phyloP scores from a whole-genome alignment of 2,888 invertebrate genomes.

The Clusia tigrina region DNA sequence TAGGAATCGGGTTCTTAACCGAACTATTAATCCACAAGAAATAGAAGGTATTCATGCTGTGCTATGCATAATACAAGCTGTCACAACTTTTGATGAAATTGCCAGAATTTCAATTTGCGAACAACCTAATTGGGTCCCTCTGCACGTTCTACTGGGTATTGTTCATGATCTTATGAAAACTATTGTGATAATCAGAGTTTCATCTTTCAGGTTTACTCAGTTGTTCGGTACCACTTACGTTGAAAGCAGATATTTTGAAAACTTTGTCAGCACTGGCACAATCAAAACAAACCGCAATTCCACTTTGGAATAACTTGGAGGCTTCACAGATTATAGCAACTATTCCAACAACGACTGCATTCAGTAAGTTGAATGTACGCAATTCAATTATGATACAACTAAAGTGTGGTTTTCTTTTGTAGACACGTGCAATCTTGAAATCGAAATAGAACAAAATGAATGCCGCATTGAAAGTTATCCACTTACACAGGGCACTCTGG shows the following conservation, averaged over 20 bases:
- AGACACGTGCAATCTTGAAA: conserved; percentile 70
- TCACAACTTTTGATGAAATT: conserved; percentile 81
- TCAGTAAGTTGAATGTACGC: conserved; percentile 40
- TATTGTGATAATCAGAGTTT: conserved; percentile 17
- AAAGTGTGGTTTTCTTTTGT: conserved; percentile 7
- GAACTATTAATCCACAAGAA: conserved; percentile 80
- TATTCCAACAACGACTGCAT: conserved; percentile 70
- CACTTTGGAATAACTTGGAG: conserved; percentile 87
- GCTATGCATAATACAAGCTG: conserved; percentile 77
- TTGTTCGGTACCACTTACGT: conserved; percentile 83
- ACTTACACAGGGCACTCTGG: conserved; percentile 81
- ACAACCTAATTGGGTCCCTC: conserved; percentile 86
- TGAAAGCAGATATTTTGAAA: conserved; percentile 85
- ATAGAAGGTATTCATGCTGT: conserved; percentile 87
- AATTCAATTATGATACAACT: not conserved
- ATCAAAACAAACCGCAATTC: conserved; percentile 77
- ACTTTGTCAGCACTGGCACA: conserved; percentile 83
- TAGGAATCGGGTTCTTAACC: conserved; percentile 66
- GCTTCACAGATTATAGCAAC: conserved; percentile 81
- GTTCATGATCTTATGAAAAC: not conserved
- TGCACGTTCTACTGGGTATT: conserved; percentile 78
- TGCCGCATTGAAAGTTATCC: conserved; percentile 90
- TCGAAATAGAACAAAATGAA: conserved; percentile 92
- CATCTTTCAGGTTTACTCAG: conserved; percentile 76
- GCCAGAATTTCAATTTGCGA: conserved; percentile 85